Evolutionary conservation across 2,888 invertebrate genomes (phyloP).

Genomic region (Drosophila bunnanda): DNA sequence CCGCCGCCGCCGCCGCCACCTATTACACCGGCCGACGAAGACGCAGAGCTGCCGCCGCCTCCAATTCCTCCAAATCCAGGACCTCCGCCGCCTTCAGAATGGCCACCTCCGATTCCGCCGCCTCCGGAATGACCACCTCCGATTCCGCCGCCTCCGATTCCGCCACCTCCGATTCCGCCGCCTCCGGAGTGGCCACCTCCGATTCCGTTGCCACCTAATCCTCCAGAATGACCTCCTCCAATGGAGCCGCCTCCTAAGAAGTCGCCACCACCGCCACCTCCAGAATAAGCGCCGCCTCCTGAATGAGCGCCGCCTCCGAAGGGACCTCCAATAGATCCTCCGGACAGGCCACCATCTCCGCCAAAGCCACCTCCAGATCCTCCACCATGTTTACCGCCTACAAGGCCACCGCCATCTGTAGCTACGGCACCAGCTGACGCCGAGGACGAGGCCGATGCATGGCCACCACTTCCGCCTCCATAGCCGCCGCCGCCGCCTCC

Average conservation of each 20-base stretch:
- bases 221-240: constrained; percentile 14
- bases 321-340: constrained; percentile 26
- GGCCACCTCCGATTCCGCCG: constrained; percentile 14
- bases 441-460: constrained; percentile 53
- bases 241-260: constrained; percentile 9
- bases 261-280: constrained; percentile 14
- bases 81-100: constrained; percentile 11
- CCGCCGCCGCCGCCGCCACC: constrained; percentile 33
- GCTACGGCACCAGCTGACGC: constrained; percentile 32
- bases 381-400: constrained; percentile 31
- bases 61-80: constrained; percentile 29
- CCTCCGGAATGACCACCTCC: constrained; percentile 16
- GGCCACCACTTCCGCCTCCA: constrained; percentile 53
- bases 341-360: constrained; percentile 5
- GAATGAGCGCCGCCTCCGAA: constrained; percentile 18
- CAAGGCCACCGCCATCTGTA: constrained; percentile 28
- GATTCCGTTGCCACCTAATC: constrained; percentile 6
- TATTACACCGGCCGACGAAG: constrained; percentile 21
- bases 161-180: neutral
- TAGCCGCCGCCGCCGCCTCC: constrained; percentile 53
- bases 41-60: constrained; percentile 35
- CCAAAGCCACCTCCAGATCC: constrained; percentile 23
- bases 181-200: constrained; percentile 12
- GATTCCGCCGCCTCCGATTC: neutral
- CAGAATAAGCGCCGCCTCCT: constrained; percentile 15